Conservation (phyloP, 1,140 invertebrate genomes). For the Dendroctonus ponderosae region DNA sequence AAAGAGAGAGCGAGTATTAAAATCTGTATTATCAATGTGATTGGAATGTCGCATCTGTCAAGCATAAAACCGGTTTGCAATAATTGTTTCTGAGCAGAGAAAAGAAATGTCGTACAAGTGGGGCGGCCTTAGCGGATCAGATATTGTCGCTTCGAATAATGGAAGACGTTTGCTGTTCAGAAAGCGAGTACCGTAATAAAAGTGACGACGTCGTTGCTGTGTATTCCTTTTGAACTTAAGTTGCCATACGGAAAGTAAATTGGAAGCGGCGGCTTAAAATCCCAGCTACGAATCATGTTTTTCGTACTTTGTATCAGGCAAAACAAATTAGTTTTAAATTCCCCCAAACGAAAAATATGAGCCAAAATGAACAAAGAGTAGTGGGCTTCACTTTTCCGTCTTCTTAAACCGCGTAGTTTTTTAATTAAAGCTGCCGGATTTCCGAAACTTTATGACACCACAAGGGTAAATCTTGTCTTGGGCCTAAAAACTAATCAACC, state of each 20-base stretch:
- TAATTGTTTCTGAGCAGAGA: constrained; percentile 14
- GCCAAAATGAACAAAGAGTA: constrained; percentile 21
- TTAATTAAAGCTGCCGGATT: too few relatives aligned
- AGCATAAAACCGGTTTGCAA: background rate
- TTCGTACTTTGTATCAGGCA: constrained; percentile 25
- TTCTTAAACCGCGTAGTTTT: too few relatives aligned
- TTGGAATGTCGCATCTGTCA: too few relatives aligned
- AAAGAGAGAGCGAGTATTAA: too few relatives aligned
- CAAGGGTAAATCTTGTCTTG: too few relatives aligned
- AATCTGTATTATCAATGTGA: too few relatives aligned
- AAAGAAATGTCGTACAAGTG: background rate
- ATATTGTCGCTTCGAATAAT: constrained; percentile 26
- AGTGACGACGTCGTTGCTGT: constrained; percentile 22
- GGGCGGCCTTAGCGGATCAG: constrained; percentile 19
- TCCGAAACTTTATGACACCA: too few relatives aligned
- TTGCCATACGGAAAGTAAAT: constrained; percentile 26
- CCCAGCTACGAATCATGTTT: constrained; percentile 22
- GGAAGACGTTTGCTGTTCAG: constrained; percentile 14
- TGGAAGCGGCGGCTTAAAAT: constrained; percentile 26
- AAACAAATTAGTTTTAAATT: constrained; percentile 31
- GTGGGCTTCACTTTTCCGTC: too few relatives aligned
- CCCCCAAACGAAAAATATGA: constrained; percentile 25
- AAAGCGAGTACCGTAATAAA: constrained; percentile 20
- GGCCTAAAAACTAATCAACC: too few relatives aligned
- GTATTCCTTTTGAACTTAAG: constrained; percentile 25